A percentile compares a stretch with the other conserved stretches of the same genome.
These are phyloP conservation scores for Plebejus anna DNA, from an alignment of 2,888 invertebrate species.

Conservation along the genomic window DNA sequence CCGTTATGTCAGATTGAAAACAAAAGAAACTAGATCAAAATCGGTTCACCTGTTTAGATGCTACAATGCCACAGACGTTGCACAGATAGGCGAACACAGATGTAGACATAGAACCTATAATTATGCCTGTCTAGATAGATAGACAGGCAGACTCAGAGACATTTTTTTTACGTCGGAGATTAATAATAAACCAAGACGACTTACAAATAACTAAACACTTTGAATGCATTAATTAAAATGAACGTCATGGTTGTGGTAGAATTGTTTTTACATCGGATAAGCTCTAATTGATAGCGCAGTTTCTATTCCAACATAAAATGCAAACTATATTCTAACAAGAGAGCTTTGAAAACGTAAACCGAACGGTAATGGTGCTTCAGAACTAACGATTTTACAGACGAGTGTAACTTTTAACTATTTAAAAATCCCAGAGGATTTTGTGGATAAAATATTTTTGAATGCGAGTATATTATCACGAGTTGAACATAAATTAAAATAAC, in stretches of 20 bases:
- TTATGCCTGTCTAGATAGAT: too few species aligned
- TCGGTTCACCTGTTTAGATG: too few species aligned
- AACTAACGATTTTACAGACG: slow-evolving; percentile 21
- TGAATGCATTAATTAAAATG: neutral
- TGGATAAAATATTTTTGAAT: slow-evolving; percentile 11
- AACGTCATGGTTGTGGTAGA: neutral
- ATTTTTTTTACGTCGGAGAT: too few species aligned
- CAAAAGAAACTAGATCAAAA: too few species aligned
- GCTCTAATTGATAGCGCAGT: neutral
- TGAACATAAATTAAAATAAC: slow-evolving; percentile 26
- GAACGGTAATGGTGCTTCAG: slow-evolving; percentile 12
- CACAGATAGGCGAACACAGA: too few species aligned
- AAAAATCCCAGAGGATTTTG: neutral
- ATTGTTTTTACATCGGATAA: neutral
- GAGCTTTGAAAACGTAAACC: neutral
- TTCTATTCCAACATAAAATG: neutral
- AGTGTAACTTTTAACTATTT: neutral
- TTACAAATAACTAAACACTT: too few species aligned
- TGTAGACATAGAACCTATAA: too few species aligned
- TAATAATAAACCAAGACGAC: too few species aligned
- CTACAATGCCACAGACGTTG: too few species aligned
- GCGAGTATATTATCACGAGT: slow-evolving; percentile 2
- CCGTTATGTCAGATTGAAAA: too few species aligned
- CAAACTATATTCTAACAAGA: neutral
- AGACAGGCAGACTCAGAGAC: too few species aligned